Evolutionary conservation across 2,113 vertebrate genomes (phyloP).

Genomic region (Scalopus aquaticus): DNA sequence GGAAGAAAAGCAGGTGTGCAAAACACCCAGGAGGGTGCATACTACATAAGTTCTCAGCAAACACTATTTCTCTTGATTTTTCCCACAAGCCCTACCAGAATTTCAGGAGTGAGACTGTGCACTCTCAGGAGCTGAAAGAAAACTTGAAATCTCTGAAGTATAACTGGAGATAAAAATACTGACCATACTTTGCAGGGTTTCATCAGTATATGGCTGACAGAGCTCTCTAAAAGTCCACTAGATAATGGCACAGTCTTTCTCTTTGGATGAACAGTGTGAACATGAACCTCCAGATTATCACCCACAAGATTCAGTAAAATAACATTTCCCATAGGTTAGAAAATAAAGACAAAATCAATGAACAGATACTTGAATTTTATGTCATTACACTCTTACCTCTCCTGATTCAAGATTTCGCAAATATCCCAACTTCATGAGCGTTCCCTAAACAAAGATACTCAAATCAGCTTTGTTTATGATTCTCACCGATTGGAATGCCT

Average conservation of each 20-base stretch:
- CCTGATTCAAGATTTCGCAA: slow-evolving; percentile 41
- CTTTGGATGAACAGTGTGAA: background rate
- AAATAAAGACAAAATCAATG: slow-evolving; percentile 58
- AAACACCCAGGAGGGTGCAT: background rate
- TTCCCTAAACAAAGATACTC: slow-evolving; percentile 36
- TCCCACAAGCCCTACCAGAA: slow-evolving; percentile 7
- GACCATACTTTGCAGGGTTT: background rate
- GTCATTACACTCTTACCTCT: background rate
- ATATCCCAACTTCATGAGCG: slow-evolving; percentile 27
- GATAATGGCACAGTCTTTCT: background rate
- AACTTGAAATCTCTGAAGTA: background rate
- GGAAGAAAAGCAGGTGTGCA: background rate
- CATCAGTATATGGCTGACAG: background rate
- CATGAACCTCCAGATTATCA: background rate
- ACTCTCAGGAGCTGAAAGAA: background rate
- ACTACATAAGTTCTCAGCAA: background rate
- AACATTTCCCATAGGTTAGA: background rate
- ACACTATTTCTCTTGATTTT: slow-evolving; percentile 14
- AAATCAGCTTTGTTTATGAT: slow-evolving; percentile 3
- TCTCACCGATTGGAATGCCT: slow-evolving; percentile 1
- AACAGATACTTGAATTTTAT: slow-evolving; percentile 55
- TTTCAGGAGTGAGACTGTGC: background rate
- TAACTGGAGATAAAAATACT: slow-evolving; percentile 27
- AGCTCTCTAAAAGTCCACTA: slow-evolving; percentile 3
- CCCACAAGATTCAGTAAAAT: background rate